phyloP scores from a whole-genome alignment of 2,113 vertebrate genomes.

The Synodontis membranacea region DNA sequence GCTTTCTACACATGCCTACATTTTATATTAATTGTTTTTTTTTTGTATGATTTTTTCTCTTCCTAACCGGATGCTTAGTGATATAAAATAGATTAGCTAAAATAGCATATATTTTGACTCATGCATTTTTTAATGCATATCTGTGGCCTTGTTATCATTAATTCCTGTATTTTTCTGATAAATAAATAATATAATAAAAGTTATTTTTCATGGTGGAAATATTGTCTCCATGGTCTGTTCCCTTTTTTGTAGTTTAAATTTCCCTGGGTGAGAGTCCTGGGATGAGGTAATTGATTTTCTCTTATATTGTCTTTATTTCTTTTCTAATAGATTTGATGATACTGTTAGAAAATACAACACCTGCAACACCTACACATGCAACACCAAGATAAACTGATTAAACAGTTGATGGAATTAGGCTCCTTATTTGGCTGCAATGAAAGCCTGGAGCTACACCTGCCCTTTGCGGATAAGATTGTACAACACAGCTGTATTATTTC shows the following conservation, averaged over 20 bases:
- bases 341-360: no score
- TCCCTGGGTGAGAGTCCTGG: background rate
- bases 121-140: no score
- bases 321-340: background rate
- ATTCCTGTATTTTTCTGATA: no score
- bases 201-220: no score
- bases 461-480: background rate
- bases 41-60: no score
- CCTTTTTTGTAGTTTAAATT: background rate
- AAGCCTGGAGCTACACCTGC: background rate
- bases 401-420: background rate
- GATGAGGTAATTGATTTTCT: background rate
- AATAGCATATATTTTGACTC: background rate
- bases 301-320: background rate
- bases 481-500: background rate
- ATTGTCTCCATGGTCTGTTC: background rate
- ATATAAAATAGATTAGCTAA: no score
- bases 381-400: background rate
- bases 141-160: no score
- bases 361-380: no score
- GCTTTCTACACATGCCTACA: background rate
- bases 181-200: no score
- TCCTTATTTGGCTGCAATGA: background rate
- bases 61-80: no score
- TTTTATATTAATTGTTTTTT: no score